Conservation (phyloP, 2,888 invertebrate species). For the Embidobia sp. region DNA sequence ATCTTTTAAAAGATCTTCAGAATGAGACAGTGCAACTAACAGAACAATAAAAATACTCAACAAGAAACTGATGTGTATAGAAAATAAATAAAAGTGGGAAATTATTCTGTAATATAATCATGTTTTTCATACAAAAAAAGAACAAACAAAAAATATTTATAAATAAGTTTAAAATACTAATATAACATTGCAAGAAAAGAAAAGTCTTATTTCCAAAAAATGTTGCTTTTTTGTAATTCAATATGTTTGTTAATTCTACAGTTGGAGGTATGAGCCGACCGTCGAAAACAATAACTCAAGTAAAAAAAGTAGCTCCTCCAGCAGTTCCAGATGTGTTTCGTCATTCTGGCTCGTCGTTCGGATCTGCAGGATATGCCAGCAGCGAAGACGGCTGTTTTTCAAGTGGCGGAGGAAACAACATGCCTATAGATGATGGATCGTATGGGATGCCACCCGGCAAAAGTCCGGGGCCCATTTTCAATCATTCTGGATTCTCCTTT, state of each 20-base stretch:
- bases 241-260: slow-evolving; percentile 81
- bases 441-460: slow-evolving; percentile 85
- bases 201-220: too few species aligned
- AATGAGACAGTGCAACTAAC: too few species aligned
- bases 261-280: slow-evolving; percentile 96
- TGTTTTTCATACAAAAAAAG: too few species aligned
- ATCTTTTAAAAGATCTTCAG: too few species aligned
- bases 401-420: slow-evolving; percentile 74
- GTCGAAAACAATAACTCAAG: slow-evolving; percentile 90
- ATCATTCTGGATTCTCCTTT: slow-evolving; percentile 88
- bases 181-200: too few species aligned
- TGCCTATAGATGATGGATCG: slow-evolving; percentile 76
- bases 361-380: slow-evolving; percentile 89
- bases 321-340: slow-evolving; percentile 92
- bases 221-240: too few species aligned
- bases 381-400: slow-evolving; percentile 89
- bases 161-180: too few species aligned
- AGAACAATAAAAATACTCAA: too few species aligned
- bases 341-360: slow-evolving; percentile 91
- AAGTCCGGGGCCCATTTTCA: slow-evolving; percentile 85
- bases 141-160: too few species aligned
- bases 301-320: slow-evolving; percentile 95
- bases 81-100: too few species aligned
- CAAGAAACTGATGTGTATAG: too few species aligned
- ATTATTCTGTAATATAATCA: too few species aligned